Evolutionary conservation across 2,113 vertebrate genomes (phyloP).

Genomic region (Psittacula cyanocephala): DNA sequence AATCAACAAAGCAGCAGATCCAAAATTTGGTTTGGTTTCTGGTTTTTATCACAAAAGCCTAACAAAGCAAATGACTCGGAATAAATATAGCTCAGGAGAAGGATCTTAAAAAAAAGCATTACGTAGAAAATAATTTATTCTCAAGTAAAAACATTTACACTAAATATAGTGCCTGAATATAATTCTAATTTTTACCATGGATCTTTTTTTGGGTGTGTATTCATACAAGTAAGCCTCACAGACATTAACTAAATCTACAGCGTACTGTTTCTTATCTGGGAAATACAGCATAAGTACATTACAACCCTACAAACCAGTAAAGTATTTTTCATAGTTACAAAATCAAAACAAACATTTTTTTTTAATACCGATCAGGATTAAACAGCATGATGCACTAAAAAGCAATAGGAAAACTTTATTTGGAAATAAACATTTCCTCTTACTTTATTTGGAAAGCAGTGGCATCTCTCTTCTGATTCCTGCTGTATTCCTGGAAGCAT

Average conservation of each 20-base stretch:
- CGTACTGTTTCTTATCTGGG: not conserved
- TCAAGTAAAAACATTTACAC: not conserved
- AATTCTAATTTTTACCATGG: not conserved
- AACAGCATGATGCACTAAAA: not conserved
- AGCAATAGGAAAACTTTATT: not conserved
- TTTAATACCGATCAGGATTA: not conserved
- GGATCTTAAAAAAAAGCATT: not conserved
- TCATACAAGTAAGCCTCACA: not conserved
- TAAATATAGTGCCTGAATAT: not conserved
- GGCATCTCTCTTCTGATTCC: slow-evolving; percentile 78
- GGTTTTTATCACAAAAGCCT: not conserved
- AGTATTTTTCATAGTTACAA: not conserved
- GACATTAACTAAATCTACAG: not conserved
- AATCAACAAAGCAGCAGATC: not conserved
- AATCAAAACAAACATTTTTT: too few species aligned
- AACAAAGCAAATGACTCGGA: not conserved
- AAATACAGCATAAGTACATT: not conserved
- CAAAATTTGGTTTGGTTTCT: not conserved
- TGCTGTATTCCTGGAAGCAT: slow-evolving; percentile 63
- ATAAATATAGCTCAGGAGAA: not conserved
- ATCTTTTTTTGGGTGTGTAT: not conserved
- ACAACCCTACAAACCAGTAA: not conserved
- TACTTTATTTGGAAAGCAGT: slow-evolving; percentile 88
- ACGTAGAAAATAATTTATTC: not conserved
- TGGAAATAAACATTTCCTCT: not conserved